A percentile compares a stretch with the other conserved stretches of the same genome.
phyloP scores from a whole-genome alignment of 2,113 vertebrate species.

The Gopherus evgoodei region DNA sequence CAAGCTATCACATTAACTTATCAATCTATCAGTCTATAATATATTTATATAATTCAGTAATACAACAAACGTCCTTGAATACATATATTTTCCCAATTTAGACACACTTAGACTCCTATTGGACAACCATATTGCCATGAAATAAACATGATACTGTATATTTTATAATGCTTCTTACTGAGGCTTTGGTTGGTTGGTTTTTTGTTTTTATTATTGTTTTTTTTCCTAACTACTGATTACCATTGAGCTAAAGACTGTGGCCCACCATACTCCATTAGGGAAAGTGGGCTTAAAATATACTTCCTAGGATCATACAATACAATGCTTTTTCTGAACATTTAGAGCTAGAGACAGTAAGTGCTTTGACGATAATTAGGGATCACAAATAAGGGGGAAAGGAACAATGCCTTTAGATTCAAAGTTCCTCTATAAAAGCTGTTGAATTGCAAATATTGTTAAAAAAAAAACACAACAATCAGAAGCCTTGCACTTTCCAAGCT shows the following conservation, averaged over 20 bases:
- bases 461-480: neutral
- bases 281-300: neutral
- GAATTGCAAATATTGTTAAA: slow-evolving; percentile 1
- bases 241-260: neutral
- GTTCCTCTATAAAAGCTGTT: neutral
- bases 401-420: neutral
- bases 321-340: neutral
- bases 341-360: neutral
- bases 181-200: neutral
- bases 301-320: neutral
- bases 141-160: neutral
- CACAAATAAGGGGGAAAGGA: neutral
- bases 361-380: neutral
- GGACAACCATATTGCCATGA: neutral
- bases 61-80: accelerated
- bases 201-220: too few species aligned
- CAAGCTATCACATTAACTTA: neutral
- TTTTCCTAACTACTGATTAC: neutral
- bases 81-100: neutral
- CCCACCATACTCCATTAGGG: neutral
- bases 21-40: neutral
- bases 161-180: neutral
- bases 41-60: neutral
- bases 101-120: neutral
- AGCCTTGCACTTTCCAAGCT: neutral